phyloP scores from a whole-genome alignment of 2,888 invertebrate species.

The Agrypnus murinus region DNA sequence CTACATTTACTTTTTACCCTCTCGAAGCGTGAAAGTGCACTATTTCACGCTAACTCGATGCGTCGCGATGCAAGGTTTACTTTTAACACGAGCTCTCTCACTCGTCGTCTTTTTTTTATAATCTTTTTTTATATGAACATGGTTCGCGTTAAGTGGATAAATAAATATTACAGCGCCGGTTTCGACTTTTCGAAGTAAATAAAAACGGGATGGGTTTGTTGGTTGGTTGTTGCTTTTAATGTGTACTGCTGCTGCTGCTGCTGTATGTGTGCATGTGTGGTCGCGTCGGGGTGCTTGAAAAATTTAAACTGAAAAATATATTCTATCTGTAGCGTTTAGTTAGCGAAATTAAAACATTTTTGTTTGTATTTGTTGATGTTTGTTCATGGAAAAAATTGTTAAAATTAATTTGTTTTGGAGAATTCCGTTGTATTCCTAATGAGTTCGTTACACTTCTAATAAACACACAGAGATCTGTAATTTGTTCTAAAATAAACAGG shows the following conservation, averaged over 20 bases:
- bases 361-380: not conserved
- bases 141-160: slow-evolving; percentile 64
- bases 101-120: too few species aligned
- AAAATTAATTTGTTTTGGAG: too few species aligned
- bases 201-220: slow-evolving; percentile 57
- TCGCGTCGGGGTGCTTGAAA: slow-evolving; percentile 1
- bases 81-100: slow-evolving; percentile 28
- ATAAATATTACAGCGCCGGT: slow-evolving; percentile 65
- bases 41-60: slow-evolving; percentile 54
- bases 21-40: slow-evolving; percentile 60
- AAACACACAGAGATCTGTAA: too few species aligned
- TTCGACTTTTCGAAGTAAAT: slow-evolving; percentile 63
- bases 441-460: too few species aligned
- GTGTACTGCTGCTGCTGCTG: not conserved
- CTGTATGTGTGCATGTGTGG: too few species aligned
- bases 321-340: not conserved
- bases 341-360: slow-evolving; percentile 13
- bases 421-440: too few species aligned
- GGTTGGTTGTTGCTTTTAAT: slow-evolving; percentile 18
- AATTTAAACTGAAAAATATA: slow-evolving; percentile 16
- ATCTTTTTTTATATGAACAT: slow-evolving; percentile 38
- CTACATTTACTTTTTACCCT: slow-evolving; percentile 57
- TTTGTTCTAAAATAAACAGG: too few species aligned
- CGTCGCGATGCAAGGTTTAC: slow-evolving; percentile 45
- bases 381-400: too few species aligned